phyloP scores from a whole-genome alignment of 2,797 vertebrate genomes.

The Sitta carolinensis region DNA sequence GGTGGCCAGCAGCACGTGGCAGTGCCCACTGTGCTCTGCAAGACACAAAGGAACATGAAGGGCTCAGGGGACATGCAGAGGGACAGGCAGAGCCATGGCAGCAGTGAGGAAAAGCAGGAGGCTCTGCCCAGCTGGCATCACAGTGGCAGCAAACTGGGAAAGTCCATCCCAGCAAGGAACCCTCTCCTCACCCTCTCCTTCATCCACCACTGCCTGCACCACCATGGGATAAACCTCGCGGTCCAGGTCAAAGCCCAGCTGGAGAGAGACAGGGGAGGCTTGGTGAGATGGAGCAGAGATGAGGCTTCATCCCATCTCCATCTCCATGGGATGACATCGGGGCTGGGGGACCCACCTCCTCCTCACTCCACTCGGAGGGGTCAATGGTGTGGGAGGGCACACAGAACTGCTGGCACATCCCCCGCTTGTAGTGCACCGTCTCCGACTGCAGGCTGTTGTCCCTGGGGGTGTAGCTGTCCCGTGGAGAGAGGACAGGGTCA shows the following conservation, averaged over 20 bases:
- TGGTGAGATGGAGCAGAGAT: background rate
- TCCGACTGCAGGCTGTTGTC: conserved; percentile 93
- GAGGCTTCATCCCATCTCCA: background rate
- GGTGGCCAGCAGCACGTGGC: conserved; percentile 92
- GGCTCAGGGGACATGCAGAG: background rate
- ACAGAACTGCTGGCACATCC: conserved; percentile 97
- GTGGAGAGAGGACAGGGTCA: background rate
- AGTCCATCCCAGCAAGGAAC: background rate
- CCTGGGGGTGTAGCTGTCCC: conserved; percentile 89
- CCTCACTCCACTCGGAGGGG: conserved; percentile 94
- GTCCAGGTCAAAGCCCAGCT: conserved; percentile 95
- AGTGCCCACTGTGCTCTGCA: conserved; percentile 92
- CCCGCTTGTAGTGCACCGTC: conserved; percentile 93
- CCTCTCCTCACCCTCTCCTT: conserved; percentile 85
- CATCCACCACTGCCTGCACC: conserved; percentile 94
- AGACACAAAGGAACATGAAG: background rate
- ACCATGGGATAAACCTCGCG: conserved; percentile 95
- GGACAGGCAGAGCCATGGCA: fast-evolving
- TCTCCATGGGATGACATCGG: fast-evolving
- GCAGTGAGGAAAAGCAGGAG: background rate
- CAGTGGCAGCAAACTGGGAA: background rate
- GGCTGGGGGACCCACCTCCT: conserved; percentile 80
- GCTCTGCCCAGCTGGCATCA: background rate
- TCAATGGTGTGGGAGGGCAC: conserved; percentile 94
- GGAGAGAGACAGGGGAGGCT: background rate